Evolutionary conservation across 2,113 vertebrate species (phyloP).

Genomic region (Cyprinodon variegatus): DNA sequence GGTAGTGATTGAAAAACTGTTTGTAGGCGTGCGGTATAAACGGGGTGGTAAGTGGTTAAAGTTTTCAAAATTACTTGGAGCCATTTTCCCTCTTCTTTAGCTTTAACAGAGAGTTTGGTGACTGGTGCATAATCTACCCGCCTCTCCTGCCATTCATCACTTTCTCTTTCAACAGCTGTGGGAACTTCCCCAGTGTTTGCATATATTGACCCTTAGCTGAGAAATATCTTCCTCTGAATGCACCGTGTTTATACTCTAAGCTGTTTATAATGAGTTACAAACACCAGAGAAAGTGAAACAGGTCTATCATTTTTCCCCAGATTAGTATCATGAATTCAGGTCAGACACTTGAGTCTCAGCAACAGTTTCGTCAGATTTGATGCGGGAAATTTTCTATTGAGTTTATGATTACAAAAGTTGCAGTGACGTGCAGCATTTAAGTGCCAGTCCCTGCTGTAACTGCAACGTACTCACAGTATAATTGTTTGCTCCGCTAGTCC

Average conservation of each 20-base stretch:
- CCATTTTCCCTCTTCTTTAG: constrained; percentile 2
- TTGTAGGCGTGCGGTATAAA: too few species aligned
- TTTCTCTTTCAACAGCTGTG: constrained; percentile 46
- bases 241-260: background rate
- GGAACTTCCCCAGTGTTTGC: constrained; percentile 54
- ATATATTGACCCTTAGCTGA: constrained; percentile 23
- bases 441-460: background rate
- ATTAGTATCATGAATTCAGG: background rate
- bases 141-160: constrained; percentile 32
- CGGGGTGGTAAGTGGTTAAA: background rate
- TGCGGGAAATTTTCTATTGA: background rate
- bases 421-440: background rate
- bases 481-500: background rate
- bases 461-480: background rate
- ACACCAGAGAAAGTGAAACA: background rate
- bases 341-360: background rate
- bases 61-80: background rate
- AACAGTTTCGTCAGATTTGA: background rate
- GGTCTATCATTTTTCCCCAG: background rate
- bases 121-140: constrained; percentile 15
- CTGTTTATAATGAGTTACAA: background rate
- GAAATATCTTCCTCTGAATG: background rate
- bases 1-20: too few species aligned
- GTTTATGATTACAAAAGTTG: background rate
- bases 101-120: constrained; percentile 6